These are phyloP conservation scores for Struthio camelus DNA, from an alignment of 2,113 vertebrate genomes.

Conservation along the genomic window DNA sequence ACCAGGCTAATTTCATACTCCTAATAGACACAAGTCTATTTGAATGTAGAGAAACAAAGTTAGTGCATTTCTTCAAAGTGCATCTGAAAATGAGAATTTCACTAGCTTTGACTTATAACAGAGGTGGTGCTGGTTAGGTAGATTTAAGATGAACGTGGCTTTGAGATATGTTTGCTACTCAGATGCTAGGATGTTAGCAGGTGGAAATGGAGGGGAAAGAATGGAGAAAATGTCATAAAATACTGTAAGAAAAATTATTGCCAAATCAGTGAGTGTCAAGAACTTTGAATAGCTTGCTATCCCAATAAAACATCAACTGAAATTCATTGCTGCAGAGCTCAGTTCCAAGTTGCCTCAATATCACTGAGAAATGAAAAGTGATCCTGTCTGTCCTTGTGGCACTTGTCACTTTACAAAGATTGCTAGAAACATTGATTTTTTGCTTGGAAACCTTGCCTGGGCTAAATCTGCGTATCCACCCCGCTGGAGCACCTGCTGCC, in stretches of 20 bases:
- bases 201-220: conserved; percentile 2
- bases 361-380: not conserved
- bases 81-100: not conserved
- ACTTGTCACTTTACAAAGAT: not conserved
- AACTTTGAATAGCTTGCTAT: conserved; percentile 35
- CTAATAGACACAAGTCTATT: not conserved
- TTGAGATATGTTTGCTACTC: not conserved
- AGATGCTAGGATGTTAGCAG: not conserved
- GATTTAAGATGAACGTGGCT: not conserved
- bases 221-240: conserved; percentile 9
- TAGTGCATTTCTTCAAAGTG: not conserved
- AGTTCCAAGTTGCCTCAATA: not conserved
- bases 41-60: not conserved
- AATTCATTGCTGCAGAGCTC: conserved; percentile 1
- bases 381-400: not conserved
- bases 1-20: not conserved
- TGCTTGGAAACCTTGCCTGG: too few relatives aligned
- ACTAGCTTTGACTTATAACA: not conserved
- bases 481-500: too few relatives aligned
- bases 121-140: too few relatives aligned
- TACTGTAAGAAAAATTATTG: conserved; percentile 4
- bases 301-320: not conserved
- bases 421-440: not conserved
- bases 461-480: too few relatives aligned
- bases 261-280: conserved; percentile 24